phyloP scores from a whole-genome alignment of 2,888 invertebrate species.

The Stramonita haemastoma region DNA sequence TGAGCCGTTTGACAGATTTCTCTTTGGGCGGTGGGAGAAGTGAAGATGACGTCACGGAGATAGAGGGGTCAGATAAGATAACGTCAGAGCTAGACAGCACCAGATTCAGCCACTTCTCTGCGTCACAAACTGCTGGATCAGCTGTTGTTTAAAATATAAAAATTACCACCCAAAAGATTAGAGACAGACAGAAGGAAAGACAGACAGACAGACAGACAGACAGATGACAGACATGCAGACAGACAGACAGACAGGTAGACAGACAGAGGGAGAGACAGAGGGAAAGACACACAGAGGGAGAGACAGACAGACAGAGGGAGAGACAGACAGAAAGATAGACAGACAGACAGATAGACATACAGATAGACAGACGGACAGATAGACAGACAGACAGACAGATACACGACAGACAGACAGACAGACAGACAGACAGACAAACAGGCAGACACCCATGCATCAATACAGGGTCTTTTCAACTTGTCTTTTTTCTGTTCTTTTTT shows the following conservation, averaged over 20 bases:
- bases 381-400: background rate
- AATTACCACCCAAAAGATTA: no score
- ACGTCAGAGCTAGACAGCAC: constrained; percentile 26
- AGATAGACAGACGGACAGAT: background rate
- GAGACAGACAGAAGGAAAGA: no score
- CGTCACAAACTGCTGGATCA: background rate
- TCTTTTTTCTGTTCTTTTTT: no score
- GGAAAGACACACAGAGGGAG: constrained; percentile 10
- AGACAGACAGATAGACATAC: background rate
- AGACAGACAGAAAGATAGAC: no score
- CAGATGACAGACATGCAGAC: background rate
- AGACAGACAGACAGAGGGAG: background rate
- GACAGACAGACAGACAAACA: no score
- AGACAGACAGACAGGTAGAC: background rate
- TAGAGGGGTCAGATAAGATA: background rate
- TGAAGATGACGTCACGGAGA: constrained; percentile 8
- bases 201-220: background rate
- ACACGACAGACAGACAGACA: constrained; percentile 13
- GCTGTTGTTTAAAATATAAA: background rate
- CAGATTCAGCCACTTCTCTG: constrained; percentile 31
- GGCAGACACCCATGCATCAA: background rate
- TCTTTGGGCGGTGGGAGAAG: background rate
- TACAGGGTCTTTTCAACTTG: background rate
- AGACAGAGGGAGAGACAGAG: background rate
- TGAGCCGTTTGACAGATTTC: background rate